Conservation (phyloP, 2,113 vertebrate genomes). For the Lepisosteus oculatus region DNA sequence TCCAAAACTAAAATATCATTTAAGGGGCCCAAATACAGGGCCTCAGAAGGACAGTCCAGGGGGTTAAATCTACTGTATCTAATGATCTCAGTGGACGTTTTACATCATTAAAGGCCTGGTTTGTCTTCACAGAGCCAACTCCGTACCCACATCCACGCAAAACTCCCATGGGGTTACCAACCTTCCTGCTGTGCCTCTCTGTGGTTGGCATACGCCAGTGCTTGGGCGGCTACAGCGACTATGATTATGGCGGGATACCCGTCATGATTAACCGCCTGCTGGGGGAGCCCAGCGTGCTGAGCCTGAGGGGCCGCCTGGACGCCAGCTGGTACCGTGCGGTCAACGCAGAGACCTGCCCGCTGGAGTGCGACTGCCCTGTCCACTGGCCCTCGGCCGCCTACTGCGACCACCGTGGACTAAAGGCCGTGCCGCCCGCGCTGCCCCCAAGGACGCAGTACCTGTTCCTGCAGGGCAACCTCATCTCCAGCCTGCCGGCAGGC, state of each 20-base stretch:
- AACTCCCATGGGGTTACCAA: neutral
- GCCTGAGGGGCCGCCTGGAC: constrained; percentile 56
- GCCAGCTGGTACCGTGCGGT: constrained; percentile 50
- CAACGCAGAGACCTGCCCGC: constrained; percentile 51
- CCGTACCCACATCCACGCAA: constrained; percentile 19
- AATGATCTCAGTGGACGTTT: neutral
- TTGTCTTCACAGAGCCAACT: neutral
- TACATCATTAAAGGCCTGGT: constrained; percentile 1
- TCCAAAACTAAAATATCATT: no score
- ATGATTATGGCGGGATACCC: constrained; percentile 65
- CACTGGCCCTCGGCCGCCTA: constrained; percentile 69
- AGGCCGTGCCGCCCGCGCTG: constrained; percentile 40
- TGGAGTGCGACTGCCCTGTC: constrained; percentile 64
- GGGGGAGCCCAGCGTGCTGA: constrained; percentile 67
- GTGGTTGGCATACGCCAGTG: constrained; percentile 10
- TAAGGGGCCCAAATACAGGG: no score
- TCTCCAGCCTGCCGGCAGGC: constrained; percentile 43
- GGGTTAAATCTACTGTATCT: no score
- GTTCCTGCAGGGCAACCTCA: constrained; percentile 66
- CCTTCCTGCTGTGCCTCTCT: constrained; percentile 32
- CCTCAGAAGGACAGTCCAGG: no score
- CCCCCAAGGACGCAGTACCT: constrained; percentile 57
- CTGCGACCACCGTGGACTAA: constrained; percentile 57
- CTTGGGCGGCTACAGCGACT: constrained; percentile 29
- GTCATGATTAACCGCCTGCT: constrained; percentile 61